Conservation (phyloP, 2,797 vertebrate species). For the Rhincodon typus region DNA sequence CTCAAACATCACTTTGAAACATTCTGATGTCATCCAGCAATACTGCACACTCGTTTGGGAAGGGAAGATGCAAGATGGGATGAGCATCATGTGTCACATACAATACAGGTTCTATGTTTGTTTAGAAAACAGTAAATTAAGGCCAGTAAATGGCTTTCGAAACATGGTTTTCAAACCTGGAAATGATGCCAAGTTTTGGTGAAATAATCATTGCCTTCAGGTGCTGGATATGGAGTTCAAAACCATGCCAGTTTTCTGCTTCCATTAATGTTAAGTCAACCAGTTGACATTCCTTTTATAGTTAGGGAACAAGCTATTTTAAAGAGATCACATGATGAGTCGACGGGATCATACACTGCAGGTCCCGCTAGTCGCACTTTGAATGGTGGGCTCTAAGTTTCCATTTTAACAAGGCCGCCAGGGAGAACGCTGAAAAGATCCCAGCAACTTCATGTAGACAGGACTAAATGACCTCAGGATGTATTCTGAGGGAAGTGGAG, state of each 20-base stretch:
- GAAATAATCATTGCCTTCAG: not conserved
- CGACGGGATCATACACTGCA: not conserved
- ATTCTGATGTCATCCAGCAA: not conserved
- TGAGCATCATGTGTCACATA: not conserved
- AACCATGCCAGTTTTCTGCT: not conserved
- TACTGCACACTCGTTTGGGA: not conserved
- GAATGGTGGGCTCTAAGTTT: not conserved
- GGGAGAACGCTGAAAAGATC: not conserved
- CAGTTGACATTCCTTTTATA: not conserved
- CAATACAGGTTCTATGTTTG: not conserved
- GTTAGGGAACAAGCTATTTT: not conserved
- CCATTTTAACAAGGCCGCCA: not conserved
- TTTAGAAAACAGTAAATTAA: not conserved
- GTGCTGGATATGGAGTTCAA: not conserved
- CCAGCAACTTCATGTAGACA: not conserved
- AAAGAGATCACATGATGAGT: not conserved
- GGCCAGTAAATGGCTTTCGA: not conserved
- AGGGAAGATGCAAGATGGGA: not conserved
- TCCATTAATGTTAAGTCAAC: not conserved
- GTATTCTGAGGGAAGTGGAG: not conserved
- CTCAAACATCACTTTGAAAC: not conserved
- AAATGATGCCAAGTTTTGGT: not conserved
- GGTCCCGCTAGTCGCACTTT: not conserved
- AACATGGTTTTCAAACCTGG: not conserved
- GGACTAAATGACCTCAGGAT: not conserved